Base-by-base conservation (phyloP, 2,888 invertebrate species). In the Lasioglossum marginatum region DNA sequence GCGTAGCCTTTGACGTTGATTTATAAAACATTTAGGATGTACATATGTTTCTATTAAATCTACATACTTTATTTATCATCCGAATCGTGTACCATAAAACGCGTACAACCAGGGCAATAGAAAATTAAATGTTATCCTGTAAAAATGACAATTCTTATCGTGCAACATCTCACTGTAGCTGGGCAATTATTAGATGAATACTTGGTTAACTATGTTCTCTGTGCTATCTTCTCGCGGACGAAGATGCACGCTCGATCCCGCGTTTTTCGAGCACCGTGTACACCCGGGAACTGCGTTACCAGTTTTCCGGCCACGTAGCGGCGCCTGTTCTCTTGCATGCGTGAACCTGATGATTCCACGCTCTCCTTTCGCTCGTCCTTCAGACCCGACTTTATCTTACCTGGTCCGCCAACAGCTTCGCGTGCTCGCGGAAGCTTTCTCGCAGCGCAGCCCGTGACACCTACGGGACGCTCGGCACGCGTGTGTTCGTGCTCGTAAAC, bases 291-390 rank as follows among this genome's bases (percentile, higher is more conserved):
- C 52, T 52, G 81, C 85, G 86, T 92, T 90, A 92, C 90, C 87
- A 90, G 92, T 89, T 93, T 93, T 92, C 93, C 83, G 84, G 76
- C 90, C 93, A 94, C 93, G 93, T 93, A 92, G 85, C 85, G 75
- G 31, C 77, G 81, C 72, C 88, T 89, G 88, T 77, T 90, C 88
- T 91, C 91, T 89, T 90, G 92, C 93, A 91, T 92, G 91, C 92
- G 92, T 87, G 91, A 91, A 91, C 89, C 82, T 77, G 82, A 75
- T 66, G 83, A 86, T 81, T 84, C 68, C 63, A 16, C 31, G 16
- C 63, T 70, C 86, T 77, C 78, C 79, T 70, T 40, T 66, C 71
- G 34, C 60, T 77, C 66, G 52, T 72, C 74, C 73, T 72, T 31
- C 68, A n/a, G 45, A 34, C 48, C 52, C 71, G 70, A 34, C 48